These are phyloP conservation scores for Colistium nudipinnis DNA, from an alignment of 2,113 vertebrate genomes.

Conservation along the genomic window DNA sequence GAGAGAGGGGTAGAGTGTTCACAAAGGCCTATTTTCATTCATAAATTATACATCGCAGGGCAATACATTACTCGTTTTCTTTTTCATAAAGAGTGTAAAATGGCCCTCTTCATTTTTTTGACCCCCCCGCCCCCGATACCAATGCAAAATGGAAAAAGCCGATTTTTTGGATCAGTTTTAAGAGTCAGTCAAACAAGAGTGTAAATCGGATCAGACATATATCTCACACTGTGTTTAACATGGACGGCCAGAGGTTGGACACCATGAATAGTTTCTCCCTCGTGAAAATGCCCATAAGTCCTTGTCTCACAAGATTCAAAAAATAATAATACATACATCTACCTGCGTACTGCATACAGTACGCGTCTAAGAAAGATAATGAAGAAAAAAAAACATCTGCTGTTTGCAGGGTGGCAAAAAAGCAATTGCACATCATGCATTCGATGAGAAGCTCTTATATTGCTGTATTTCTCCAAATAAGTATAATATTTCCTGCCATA, in stretches of 20 bases:
- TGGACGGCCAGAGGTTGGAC: too few species aligned
- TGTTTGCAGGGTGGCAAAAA: conserved; percentile 10
- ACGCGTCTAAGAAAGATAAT: conserved; percentile 4
- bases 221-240: too few species aligned
- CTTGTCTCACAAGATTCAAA: too few species aligned
- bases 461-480: not conserved
- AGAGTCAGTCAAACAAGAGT: not conserved
- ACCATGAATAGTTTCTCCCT: too few species aligned
- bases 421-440: conserved; percentile 5
- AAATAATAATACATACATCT: not conserved
- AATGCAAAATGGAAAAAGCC: conserved; percentile 31
- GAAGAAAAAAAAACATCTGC: not conserved
- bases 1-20: conserved; percentile 59
- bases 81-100: conserved; percentile 74
- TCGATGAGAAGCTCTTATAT: not conserved
- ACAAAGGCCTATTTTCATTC: conserved; percentile 88
- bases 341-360: not conserved
- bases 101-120: conserved; percentile 27
- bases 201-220: conserved; percentile 17
- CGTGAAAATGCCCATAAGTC: too few species aligned
- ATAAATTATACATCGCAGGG: conserved; percentile 77
- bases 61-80: conserved; percentile 56
- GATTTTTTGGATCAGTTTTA: conserved; percentile 28
- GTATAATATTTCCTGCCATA: conserved; percentile 21
- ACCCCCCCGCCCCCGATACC: too few species aligned